Percentiles rank a stretch among this genome's conserved stretches.
Conservation (phyloP, 2,888 invertebrate genomes). For the Operophtera brumata region DNA sequence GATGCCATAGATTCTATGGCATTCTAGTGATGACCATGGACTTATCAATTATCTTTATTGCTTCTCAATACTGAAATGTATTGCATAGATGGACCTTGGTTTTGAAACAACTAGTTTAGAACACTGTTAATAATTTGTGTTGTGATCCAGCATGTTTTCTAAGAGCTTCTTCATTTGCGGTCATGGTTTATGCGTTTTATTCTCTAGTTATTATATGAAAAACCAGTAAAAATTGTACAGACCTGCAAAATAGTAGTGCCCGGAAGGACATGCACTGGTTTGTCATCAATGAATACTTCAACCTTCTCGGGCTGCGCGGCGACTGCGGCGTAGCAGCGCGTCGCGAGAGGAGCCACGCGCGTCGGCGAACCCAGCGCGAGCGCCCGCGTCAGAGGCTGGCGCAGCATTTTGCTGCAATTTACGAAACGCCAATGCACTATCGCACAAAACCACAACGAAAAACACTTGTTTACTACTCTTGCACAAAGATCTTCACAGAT, state of each 20-base stretch:
- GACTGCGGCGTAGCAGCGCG: conserved; percentile 72
- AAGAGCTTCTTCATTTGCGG: too few relatives aligned
- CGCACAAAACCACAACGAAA: conserved; percentile 30
- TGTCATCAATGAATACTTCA: conserved; percentile 98
- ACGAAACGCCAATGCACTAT: conserved; percentile 26
- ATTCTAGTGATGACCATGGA: too few relatives aligned
- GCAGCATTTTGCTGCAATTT: conserved; percentile 84
- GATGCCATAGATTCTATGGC: too few relatives aligned
- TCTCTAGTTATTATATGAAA: not conserved
- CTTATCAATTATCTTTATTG: too few relatives aligned
- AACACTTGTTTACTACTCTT: conserved; percentile 30
- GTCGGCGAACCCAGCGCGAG: conserved; percentile 74
- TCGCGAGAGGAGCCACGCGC: conserved; percentile 65
- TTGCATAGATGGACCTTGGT: too few relatives aligned
- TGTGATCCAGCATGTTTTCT: too few relatives aligned
- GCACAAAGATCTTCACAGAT: conserved; percentile 1
- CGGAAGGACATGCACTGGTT: conserved; percentile 95
- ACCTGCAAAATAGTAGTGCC: conserved; percentile 98
- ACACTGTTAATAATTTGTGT: too few relatives aligned
- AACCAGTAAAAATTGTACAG: conserved; percentile 21
- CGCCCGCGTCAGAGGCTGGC: conserved; percentile 86
- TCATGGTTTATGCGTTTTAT: too few relatives aligned
- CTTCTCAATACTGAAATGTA: too few relatives aligned
- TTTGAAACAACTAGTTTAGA: too few relatives aligned
- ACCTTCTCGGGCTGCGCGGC: conserved; percentile 86